These are phyloP conservation scores for Pelosia muscerda DNA, from an alignment of 2,888 invertebrate genomes.

Conservation along the genomic window DNA sequence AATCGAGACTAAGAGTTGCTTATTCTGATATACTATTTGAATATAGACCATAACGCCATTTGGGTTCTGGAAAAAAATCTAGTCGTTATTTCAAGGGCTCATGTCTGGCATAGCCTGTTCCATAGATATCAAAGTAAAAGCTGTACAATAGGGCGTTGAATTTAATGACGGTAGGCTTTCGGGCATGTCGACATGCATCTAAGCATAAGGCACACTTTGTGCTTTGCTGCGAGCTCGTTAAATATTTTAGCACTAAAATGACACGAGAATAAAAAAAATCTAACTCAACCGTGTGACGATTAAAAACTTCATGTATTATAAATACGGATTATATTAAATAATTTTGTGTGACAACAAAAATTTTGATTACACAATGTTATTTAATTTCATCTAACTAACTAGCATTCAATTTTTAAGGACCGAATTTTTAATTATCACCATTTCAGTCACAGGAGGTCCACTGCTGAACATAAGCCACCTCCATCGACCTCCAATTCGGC, in stretches of 20 bases:
- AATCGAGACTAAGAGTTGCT: not conserved
- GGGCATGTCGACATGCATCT: conserved; percentile 61
- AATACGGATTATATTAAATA: conserved; percentile 37
- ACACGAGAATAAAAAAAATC: conserved; percentile 38
- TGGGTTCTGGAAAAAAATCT: too few relatives aligned
- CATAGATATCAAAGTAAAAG: conserved; percentile 64
- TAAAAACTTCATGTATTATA: conserved; percentile 41
- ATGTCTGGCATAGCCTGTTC: conserved; percentile 26
- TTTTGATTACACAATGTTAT: conserved; percentile 7
- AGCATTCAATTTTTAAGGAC: not conserved
- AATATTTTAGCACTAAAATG: conserved; percentile 72
- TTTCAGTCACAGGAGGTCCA: too few relatives aligned
- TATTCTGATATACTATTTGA: not conserved
- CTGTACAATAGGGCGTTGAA: conserved; percentile 61
- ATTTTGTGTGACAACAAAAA: too few relatives aligned
- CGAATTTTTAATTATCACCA: too few relatives aligned
- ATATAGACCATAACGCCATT: too few relatives aligned
- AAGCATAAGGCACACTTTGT: conserved; percentile 72
- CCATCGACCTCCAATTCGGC: too few relatives aligned
- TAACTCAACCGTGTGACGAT: conserved; percentile 32
- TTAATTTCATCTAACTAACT: not conserved
- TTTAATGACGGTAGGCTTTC: conserved; percentile 70
- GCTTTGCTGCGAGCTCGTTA: conserved; percentile 72
- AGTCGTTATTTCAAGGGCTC: too few relatives aligned
- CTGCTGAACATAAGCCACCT: too few relatives aligned